Evolutionary conservation across 2,113 vertebrate genomes (phyloP), one percentile per base, ranked within the genome.

Genomic region (Nesogale talazaci): DNA sequence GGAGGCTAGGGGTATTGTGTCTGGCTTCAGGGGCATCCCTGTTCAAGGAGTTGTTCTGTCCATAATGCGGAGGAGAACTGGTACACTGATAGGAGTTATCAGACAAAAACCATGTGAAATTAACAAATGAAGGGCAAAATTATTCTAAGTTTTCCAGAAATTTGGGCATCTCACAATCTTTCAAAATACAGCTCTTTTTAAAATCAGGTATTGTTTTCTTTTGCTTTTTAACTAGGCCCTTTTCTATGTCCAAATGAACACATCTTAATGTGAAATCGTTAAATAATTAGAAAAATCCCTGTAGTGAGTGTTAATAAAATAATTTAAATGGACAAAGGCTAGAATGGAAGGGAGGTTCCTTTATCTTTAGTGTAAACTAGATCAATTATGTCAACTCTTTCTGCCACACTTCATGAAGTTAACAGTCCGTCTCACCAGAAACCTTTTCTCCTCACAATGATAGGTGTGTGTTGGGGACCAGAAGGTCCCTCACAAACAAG

Each of bases 221-320:
- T 36, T 74, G 75, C 34, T 61, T 82, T 52, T 27, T 22, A 77
- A 90, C 27, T 9, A 67, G 91, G 6, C 5, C 57, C 69, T 72
- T 94, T 70, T 87, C 38, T 69, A 52, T 12, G 16, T 19, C 31
- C 7, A 88, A 57, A 81, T 57, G 83, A 90, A 92, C 16, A 88
- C 5, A 95, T 92, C 85, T 83, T 92, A 86, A 83, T 89, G 52
- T 77, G 38, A 90, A 89, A 42, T 88, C 3, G 17, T 85, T 67
- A 88, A 57, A 81, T 78, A 67, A 80, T 83, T 94, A 93, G 56
- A 31, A 27, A 79, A 46, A 67, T 23, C 23, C 25, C n/a, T 89
- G 8, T 81, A 87, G 36, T 85, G 38, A 11, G 75, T 87, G 46
- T 90, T 90, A 90, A 92, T 86, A 46, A 90, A 84, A 31, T 93